A percentile compares a stretch with the other conserved stretches of the same genome.
phyloP scores from a whole-genome alignment of 2,888 invertebrate species.

The Silvanus unidentatus region DNA sequence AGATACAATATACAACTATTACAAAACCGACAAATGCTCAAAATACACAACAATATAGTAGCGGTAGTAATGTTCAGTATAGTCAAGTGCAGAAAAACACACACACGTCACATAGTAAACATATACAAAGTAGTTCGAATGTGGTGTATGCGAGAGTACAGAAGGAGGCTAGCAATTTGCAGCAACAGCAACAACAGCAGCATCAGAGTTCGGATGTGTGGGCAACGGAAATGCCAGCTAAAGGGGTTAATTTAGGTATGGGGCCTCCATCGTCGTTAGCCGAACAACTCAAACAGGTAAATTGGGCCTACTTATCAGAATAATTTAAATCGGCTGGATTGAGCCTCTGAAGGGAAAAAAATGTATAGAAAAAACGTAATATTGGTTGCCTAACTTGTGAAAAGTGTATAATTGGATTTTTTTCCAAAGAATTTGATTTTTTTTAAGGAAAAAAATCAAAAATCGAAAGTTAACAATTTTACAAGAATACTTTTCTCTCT shows the following conservation, averaged over 20 bases:
- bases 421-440: too few species aligned
- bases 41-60: slow-evolving; percentile 30
- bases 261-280: slow-evolving; percentile 75
- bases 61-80: too few species aligned
- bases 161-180: slow-evolving; percentile 44
- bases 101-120: slow-evolving; percentile 18
- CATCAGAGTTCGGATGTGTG: slow-evolving; percentile 43
- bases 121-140: slow-evolving; percentile 23
- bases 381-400: too few species aligned
- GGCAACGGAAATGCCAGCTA: slow-evolving; percentile 33
- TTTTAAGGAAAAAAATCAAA: too few species aligned
- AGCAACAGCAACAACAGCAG: slow-evolving; percentile 24
- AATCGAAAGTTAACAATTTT: too few species aligned
- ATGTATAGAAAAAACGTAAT: too few species aligned
- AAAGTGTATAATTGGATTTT: too few species aligned
- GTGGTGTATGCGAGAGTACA: slow-evolving; percentile 51
- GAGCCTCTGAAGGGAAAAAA: slow-evolving; percentile 3
- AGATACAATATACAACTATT: slow-evolving; percentile 19
- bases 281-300: slow-evolving; percentile 76
- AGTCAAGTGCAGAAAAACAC: slow-evolving; percentile 35
- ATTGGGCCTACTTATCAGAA: slow-evolving; percentile 2
- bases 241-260: slow-evolving; percentile 43
- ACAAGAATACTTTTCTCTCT: too few species aligned
- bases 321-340: not conserved
- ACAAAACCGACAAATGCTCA: slow-evolving; percentile 18